Percentiles rank a stretch among this genome's conserved stretches.
These are phyloP conservation scores for Heteromormyrus szaboi DNA, from an alignment of 2,797 vertebrate genomes.

Conservation along the genomic window DNA sequence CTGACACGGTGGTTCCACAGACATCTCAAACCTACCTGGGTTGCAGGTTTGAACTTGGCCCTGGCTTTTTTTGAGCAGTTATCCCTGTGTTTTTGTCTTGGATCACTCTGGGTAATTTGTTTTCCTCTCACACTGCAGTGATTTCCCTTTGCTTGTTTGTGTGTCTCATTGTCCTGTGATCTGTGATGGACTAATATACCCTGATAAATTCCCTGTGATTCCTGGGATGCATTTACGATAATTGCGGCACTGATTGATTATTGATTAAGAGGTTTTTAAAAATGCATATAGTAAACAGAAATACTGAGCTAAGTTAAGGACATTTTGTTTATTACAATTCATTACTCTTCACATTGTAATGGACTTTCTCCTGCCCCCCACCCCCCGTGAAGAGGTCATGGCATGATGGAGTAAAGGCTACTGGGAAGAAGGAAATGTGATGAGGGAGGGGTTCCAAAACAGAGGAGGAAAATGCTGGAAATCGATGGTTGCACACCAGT, in stretches of 20 bases:
- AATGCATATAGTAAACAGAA: neutral
- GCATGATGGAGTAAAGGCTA: neutral
- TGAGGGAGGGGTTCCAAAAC: neutral
- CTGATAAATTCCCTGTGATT: neutral
- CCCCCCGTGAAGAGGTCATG: neutral
- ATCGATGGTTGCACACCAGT: neutral
- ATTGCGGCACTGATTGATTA: neutral
- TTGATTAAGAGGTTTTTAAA: neutral
- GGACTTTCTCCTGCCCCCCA: neutral
- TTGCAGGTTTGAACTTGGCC: neutral
- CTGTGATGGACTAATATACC: neutral
- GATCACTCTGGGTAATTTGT: neutral
- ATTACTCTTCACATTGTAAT: neutral
- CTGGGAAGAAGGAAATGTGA: neutral
- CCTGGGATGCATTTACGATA: neutral
- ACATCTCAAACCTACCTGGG: neutral
- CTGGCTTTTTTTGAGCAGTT: neutral
- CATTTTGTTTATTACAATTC: neutral
- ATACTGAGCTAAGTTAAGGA: neutral
- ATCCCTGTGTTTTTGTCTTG: neutral
- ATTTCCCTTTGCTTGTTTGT: neutral
- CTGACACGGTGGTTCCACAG: neutral
- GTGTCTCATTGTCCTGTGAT: neutral
- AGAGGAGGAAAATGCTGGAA: neutral
- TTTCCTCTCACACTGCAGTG: neutral